Evolutionary conservation across 1,140 invertebrate genomes (phyloP).

Genomic region (Linepithema humile): DNA sequence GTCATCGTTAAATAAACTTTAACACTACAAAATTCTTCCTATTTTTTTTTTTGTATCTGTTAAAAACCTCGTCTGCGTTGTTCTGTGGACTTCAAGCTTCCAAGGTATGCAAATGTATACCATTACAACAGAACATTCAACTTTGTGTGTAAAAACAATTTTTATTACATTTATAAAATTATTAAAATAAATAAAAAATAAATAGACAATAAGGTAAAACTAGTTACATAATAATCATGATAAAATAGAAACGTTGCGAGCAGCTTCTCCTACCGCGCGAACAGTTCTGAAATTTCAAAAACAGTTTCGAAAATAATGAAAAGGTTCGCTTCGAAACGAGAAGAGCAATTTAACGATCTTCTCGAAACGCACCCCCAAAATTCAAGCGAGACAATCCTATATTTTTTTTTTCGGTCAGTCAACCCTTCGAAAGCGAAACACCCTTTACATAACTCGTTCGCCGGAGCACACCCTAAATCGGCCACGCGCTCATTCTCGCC

Average conservation of each 20-base stretch:
- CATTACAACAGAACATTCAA: background rate
- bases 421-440: conserved; percentile 10
- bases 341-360: background rate
- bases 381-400: background rate
- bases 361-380: background rate
- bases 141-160: background rate
- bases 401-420: background rate
- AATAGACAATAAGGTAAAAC: background rate
- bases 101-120: background rate
- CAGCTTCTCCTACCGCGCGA: background rate
- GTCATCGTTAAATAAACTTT: background rate
- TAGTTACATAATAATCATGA: background rate
- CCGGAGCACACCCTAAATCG: background rate
- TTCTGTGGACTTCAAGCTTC: background rate
- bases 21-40: background rate
- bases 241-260: background rate
- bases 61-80: background rate
- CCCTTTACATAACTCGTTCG: background rate
- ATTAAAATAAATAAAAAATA: background rate
- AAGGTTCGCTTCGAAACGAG: no score
- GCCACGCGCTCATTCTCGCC: background rate
- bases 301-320: no score
- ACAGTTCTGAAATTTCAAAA: background rate
- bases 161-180: background rate
- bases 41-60: background rate